Percentiles rank a stretch among this genome's conserved stretches.
Conservation (phyloP, 2,888 invertebrate genomes). For the Tetrapedia diversipes region DNA sequence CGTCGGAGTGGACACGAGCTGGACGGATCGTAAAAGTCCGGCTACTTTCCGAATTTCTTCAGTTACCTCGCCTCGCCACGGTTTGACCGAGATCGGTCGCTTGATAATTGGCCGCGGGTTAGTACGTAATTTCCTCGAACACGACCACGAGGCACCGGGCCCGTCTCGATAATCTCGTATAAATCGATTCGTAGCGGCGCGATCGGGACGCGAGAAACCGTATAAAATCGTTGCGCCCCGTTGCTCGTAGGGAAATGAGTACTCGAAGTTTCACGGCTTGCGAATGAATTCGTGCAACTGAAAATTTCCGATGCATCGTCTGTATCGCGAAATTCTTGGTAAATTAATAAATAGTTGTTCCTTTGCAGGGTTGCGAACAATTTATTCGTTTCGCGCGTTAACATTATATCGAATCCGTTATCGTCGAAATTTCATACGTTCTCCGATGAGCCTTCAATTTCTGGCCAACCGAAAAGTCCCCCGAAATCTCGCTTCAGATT, state of each 20-base stretch:
- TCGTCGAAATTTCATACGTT: not conserved
- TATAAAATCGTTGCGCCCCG: not conserved
- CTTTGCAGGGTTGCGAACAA: too few species aligned
- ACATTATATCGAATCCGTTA: not conserved
- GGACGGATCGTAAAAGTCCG: slow-evolving; percentile 58
- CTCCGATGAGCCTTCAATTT: not conserved
- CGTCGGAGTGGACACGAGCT: slow-evolving; percentile 42
- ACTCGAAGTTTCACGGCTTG: not conserved
- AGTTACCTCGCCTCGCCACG: slow-evolving; percentile 29
- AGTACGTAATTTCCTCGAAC: slow-evolving; percentile 34
- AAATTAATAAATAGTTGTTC: too few species aligned
- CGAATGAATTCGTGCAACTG: not conserved
- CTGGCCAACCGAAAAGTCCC: not conserved
- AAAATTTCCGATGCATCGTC: not conserved
- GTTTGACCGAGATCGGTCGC: slow-evolving; percentile 46
- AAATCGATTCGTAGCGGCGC: slow-evolving; percentile 28
- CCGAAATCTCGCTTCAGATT: not conserved
- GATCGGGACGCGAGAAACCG: not conserved
- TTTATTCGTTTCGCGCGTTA: not conserved
- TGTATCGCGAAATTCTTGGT: too few species aligned
- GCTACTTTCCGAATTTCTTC: slow-evolving; percentile 50
- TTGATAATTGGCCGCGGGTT: slow-evolving; percentile 55
- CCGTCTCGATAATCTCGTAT: slow-evolving; percentile 35
- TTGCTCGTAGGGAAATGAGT: not conserved
- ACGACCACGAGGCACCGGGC: not conserved